phyloP scores from a whole-genome alignment of 92 coral and sea anemone genomes.

The Chrysogorgia sp. region DNA sequence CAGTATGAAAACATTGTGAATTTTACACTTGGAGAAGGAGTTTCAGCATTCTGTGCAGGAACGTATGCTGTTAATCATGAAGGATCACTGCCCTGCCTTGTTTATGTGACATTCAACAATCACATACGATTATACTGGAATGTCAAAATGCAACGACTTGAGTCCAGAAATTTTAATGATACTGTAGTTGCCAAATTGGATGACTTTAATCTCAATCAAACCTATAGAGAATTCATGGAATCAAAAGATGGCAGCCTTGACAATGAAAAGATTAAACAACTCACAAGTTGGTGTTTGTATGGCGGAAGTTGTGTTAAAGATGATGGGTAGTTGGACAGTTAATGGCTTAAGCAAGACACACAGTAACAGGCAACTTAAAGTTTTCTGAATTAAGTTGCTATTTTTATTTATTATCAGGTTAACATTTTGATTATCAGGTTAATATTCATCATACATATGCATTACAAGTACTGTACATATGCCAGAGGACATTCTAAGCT shows the following conservation, averaged over 20 bases:
- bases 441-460: no score
- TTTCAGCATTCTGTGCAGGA: constrained; percentile 88
- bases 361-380: no score
- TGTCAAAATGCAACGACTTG: constrained; percentile 62
- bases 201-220: constrained; percentile 12
- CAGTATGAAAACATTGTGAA: constrained; percentile 76
- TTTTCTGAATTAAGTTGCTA: no score
- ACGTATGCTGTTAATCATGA: constrained; percentile 62
- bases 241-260: constrained; percentile 40
- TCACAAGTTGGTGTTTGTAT: constrained; percentile 65
- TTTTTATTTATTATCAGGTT: no score
- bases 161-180: constrained; percentile 60
- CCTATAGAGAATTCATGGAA: constrained; percentile 19
- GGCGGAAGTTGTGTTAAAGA: constrained; percentile 4
- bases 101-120: constrained; percentile 85
- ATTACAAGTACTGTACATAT: no score
- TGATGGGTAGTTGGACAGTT: not conserved
- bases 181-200: constrained; percentile 45
- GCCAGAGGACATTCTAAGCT: no score
- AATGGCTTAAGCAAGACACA: not conserved
- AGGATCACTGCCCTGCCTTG: constrained; percentile 78
- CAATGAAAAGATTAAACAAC: constrained; percentile 50
- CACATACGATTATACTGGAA: constrained; percentile 79
- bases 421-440: no score
- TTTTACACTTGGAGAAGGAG: constrained; percentile 80